These are phyloP conservation scores for Elgaria multicarinata DNA, from an alignment of 2,113 vertebrate genomes.

Conservation along the genomic window DNA sequence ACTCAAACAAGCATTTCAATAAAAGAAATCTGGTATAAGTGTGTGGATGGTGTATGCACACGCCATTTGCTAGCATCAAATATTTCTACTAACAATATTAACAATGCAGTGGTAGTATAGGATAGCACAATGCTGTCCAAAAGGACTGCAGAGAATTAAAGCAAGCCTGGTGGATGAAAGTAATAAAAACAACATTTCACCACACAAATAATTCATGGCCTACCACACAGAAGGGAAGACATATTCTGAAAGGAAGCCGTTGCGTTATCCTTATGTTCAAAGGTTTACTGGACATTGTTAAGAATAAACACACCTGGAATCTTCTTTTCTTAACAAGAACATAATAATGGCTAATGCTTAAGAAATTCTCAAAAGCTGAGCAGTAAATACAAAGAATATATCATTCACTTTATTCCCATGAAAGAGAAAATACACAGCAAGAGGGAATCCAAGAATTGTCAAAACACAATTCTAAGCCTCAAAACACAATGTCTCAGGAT, in stretches of 20 bases:
- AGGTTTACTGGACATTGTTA: constrained; percentile 13
- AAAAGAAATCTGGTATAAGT: neutral
- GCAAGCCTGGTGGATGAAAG: constrained; percentile 18
- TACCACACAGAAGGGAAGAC: neutral
- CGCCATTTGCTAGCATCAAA: neutral
- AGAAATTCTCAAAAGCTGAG: neutral
- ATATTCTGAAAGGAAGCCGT: neutral
- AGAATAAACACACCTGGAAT: neutral
- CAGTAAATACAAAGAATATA: neutral
- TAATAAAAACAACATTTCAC: constrained; percentile 11
- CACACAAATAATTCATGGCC: constrained; percentile 30
- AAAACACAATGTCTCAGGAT: neutral
- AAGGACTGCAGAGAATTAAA: neutral
- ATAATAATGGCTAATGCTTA: neutral
- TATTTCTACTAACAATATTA: neutral
- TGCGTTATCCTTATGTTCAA: constrained; percentile 18
- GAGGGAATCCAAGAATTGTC: neutral
- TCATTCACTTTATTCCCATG: neutral
- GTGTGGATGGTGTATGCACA: neutral
- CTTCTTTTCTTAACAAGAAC: neutral
- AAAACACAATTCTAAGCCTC: constrained; percentile 1
- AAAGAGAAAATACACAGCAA: constrained; percentile 4
- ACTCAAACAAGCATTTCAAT: neutral
- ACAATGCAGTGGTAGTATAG: neutral
- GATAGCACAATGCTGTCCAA: neutral